Evolutionary conservation across 2,797 vertebrate genomes (phyloP).

Genomic region (Gastrophryne carolinensis): DNA sequence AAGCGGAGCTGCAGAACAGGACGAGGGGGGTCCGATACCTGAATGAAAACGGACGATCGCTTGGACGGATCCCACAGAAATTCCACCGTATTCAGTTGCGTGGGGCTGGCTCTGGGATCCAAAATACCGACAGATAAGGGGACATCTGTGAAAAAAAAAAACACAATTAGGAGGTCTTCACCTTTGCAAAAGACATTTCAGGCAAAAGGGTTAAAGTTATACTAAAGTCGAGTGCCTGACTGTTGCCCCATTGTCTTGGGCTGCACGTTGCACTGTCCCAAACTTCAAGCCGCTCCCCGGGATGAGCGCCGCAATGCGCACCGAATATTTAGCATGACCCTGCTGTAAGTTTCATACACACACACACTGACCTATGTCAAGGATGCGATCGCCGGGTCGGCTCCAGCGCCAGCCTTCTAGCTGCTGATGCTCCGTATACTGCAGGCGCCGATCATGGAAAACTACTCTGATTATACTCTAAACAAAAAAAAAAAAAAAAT

Average conservation of each 20-base stretch:
- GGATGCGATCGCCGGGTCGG: conserved; percentile 88
- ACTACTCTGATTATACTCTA: conserved; percentile 91
- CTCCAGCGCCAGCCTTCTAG: conserved; percentile 94
- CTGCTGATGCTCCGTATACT: conserved; percentile 91
- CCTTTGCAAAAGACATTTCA: too few species aligned
- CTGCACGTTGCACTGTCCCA: too few species aligned
- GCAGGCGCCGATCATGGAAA: conserved; percentile 90
- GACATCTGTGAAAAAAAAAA: conserved; percentile 75
- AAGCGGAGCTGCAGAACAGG: too few species aligned
- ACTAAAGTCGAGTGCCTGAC: too few species aligned
- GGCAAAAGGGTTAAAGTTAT: too few species aligned
- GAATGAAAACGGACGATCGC: conserved; percentile 86
- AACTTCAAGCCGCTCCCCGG: too few species aligned
- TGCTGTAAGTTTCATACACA: too few species aligned
- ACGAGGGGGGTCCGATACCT: conserved; percentile 83
- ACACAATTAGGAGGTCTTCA: too few species aligned
- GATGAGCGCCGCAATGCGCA: too few species aligned
- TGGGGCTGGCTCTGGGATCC: conserved; percentile 83
- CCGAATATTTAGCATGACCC: too few species aligned
- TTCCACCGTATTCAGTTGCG: conserved; percentile 89
- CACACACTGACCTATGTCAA: conserved; percentile 82
- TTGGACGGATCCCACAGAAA: conserved; percentile 95
- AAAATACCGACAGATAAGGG: conserved; percentile 89
- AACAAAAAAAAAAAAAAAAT: background rate
- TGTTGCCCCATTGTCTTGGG: too few species aligned